Evolutionary conservation across 2,797 vertebrate species (phyloP), one percentile per base, ranked within the genome.

Genomic region (Parauchenoglanis punctatus): DNA sequence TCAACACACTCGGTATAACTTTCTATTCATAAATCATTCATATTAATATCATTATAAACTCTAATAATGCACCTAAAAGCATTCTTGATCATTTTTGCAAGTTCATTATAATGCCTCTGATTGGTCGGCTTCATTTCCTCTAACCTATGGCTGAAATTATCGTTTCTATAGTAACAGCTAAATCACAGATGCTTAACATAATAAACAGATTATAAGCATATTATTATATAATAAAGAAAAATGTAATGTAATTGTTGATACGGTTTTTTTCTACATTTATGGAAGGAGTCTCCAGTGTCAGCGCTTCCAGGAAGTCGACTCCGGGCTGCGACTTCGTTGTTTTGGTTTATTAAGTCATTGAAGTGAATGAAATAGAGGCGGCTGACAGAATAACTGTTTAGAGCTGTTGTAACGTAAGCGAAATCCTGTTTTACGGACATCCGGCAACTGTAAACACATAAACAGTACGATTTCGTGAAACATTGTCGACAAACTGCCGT

Each of bases 81-180:
- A n/a, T n/a, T 8, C 12, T 65, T 18, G 12, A 23, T 40, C 40
- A 40, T 40, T 40, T 40, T 40, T 40, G 40, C 40, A 0, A 49
- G 46, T n/a, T 81, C 6, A 7, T 81, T 61, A 78, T 20, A 12
- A 35, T 23, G 23, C 10, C 2, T 52, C 80, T n/a, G 77, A 80
- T 78, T 35, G 76, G 49, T 40, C 77, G 18, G 10, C 7, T 59
- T 80, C 7, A 40, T 61, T 61, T 81, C 56, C 20, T 44, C 28
- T 56, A 18, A 40, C 40, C 40, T 40, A 3, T 40, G 40, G 3
- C 40, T 40, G 40, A 1, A 40, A n/a, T 52, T n/a, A 28, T 76
- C 15, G 59, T 81, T 81, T 52, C 78, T 46, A 63, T 46, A 35
- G 59, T 28, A 81, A 81, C 80, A 81, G 28, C 58, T 17, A 7